Evolutionary conservation across 2,888 invertebrate species (phyloP).

Genomic region (Lepidocyrtoides sp.): DNA sequence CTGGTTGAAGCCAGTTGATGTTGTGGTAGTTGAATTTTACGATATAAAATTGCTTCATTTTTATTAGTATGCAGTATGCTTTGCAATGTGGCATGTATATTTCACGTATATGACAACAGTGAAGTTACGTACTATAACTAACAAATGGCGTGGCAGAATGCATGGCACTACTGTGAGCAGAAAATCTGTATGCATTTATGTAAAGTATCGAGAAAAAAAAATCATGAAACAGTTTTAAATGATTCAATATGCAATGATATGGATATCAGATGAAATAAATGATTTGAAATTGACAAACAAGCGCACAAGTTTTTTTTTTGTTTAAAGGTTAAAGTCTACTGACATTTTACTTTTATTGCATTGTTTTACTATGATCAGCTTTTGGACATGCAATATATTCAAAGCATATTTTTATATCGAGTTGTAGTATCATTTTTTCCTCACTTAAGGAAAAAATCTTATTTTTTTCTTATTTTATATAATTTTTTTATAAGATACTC

Average conservation of each 20-base stretch:
- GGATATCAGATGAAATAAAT: neutral
- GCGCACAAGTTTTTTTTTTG: conserved; percentile 29
- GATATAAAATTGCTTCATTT: neutral
- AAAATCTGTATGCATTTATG: neutral
- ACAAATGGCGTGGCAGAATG: neutral
- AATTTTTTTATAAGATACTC: conserved; percentile 37
- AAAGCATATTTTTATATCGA: conserved; percentile 69
- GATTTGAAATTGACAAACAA: neutral
- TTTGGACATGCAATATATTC: conserved; percentile 77
- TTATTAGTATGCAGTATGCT: neutral
- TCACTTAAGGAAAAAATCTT: conserved; percentile 39
- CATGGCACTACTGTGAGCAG: neutral
- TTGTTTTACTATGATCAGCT: conserved; percentile 79
- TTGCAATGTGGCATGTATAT: neutral
- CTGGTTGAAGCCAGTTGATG: neutral
- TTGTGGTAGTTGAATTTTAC: neutral
- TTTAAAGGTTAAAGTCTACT: conserved; percentile 72
- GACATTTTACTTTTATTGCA: conserved; percentile 79
- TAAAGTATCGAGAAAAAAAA: neutral
- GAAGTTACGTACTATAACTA: neutral
- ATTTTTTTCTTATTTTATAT: conserved; percentile 9
- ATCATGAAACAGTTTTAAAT: neutral
- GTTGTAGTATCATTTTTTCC: conserved; percentile 42
- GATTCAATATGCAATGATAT: neutral
- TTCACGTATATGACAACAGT: neutral